phyloP scores from a whole-genome alignment of 2,888 invertebrate species.

The Suillia variegata region DNA sequence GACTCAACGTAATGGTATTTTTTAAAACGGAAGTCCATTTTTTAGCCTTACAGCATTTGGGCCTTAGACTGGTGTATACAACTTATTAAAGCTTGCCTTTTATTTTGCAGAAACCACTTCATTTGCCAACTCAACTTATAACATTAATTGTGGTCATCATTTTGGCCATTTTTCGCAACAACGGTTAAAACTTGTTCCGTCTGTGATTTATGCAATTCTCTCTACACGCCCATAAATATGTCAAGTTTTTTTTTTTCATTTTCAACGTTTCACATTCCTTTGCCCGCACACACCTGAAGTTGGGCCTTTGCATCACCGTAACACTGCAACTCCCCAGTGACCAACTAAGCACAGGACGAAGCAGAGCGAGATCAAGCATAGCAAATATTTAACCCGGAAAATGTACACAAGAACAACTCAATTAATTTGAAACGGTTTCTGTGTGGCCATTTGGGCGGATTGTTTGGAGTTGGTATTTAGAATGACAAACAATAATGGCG shows the following conservation, averaged over 20 bases:
- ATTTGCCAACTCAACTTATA: slow-evolving; percentile 53
- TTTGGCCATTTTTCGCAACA: slow-evolving; percentile 40
- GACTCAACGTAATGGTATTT: slow-evolving; percentile 3
- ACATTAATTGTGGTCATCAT: slow-evolving; percentile 60
- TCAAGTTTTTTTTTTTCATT: slow-evolving; percentile 34
- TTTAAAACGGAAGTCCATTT: not conserved
- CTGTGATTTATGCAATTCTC: slow-evolving; percentile 58
- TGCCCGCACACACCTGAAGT: slow-evolving; percentile 23
- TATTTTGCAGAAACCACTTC: slow-evolving; percentile 8
- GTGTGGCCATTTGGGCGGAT: not conserved
- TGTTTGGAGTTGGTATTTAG: slow-evolving; percentile 3
- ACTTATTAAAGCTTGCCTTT: too few relatives aligned
- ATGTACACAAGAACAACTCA: slow-evolving; percentile 48
- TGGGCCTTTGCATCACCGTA: slow-evolving; percentile 17
- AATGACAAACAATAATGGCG: slow-evolving; percentile 32
- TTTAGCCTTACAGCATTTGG: too few relatives aligned
- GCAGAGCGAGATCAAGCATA: slow-evolving; percentile 38
- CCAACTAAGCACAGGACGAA: slow-evolving; percentile 49
- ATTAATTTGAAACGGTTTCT: slow-evolving; percentile 54
- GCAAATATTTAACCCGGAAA: slow-evolving; percentile 54
- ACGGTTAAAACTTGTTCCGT: slow-evolving; percentile 11
- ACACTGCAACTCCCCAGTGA: slow-evolving; percentile 43
- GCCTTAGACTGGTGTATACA: not conserved
- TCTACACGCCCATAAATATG: slow-evolving; percentile 56
- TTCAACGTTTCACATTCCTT: slow-evolving; percentile 3